phyloP scores from a whole-genome alignment of 30 jellyfish, hydroid and myxozoan genomes.

The Turritopsis rubra region DNA sequence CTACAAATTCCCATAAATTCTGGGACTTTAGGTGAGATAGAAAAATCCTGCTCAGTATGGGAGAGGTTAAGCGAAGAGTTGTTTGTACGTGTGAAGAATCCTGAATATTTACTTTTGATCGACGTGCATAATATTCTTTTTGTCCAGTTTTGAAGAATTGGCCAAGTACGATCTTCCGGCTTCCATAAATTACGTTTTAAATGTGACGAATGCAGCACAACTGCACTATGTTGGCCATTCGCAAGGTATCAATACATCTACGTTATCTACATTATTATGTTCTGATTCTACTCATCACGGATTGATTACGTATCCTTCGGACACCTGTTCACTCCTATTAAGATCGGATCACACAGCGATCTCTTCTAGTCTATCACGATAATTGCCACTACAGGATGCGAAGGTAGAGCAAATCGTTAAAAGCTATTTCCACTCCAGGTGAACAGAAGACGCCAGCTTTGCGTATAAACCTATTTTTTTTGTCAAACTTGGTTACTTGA shows the following conservation, averaged over 20 bases:
- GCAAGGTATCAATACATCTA: slow-evolving; percentile 38
- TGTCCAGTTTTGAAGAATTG: slow-evolving; percentile 90
- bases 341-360: no score
- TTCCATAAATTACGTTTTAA: slow-evolving; percentile 55
- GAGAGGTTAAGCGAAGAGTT: not conserved
- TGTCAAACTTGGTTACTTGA: no score
- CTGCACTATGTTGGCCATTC: slow-evolving; percentile 92
- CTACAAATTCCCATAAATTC: slow-evolving; percentile 51
- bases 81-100: not conserved
- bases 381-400: no score
- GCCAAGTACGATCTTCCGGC: slow-evolving; percentile 98
- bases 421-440: no score
- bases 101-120: not conserved
- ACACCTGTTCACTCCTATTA: not conserved
- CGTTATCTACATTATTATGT: not conserved
- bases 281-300: no score
- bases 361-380: no score
- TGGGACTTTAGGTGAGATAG: slow-evolving; percentile 89
- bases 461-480: no score
- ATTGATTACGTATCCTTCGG: no score
- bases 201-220: slow-evolving; percentile 43
- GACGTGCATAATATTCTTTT: not conserved
- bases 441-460: no score
- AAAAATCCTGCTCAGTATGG: not conserved
- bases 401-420: no score